A percentile compares a stretch with the other conserved stretches of the same genome.
Conservation (phyloP, 2,113 vertebrate species). For the Panurus biarmicus region DNA sequence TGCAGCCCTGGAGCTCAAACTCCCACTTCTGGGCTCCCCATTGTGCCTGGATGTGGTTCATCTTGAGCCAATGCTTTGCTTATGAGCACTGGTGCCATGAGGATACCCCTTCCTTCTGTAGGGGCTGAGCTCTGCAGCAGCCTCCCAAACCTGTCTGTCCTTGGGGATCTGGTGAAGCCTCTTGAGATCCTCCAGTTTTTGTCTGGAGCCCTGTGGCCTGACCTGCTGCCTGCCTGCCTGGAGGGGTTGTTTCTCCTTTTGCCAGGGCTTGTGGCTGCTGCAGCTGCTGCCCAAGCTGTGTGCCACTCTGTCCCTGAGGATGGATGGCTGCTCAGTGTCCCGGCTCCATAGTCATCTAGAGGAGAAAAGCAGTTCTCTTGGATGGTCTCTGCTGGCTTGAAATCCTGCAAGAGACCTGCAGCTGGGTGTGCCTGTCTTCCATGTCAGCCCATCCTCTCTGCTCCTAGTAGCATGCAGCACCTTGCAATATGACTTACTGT, state of each 20-base stretch:
- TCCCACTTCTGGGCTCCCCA: background rate
- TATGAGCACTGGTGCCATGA: background rate
- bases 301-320: background rate
- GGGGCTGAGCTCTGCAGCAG: background rate
- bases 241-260: background rate
- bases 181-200: background rate
- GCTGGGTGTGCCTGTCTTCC: background rate
- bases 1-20: background rate
- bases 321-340: background rate
- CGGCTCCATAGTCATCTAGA: background rate
- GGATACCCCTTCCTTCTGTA: background rate
- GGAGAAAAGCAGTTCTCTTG: background rate
- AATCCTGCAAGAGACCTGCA: background rate
- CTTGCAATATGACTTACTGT: background rate
- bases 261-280: background rate
- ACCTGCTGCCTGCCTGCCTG: background rate
- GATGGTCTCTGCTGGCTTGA: background rate
- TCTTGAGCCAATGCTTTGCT: background rate
- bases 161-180: background rate
- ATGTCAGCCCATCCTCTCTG: background rate
- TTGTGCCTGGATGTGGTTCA: background rate
- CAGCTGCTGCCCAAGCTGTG: background rate
- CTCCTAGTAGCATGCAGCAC: background rate
- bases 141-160: background rate
- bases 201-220: background rate